Conservation (phyloP, 2,797 vertebrate genomes). For the Gymnopithys bicolor region DNA sequence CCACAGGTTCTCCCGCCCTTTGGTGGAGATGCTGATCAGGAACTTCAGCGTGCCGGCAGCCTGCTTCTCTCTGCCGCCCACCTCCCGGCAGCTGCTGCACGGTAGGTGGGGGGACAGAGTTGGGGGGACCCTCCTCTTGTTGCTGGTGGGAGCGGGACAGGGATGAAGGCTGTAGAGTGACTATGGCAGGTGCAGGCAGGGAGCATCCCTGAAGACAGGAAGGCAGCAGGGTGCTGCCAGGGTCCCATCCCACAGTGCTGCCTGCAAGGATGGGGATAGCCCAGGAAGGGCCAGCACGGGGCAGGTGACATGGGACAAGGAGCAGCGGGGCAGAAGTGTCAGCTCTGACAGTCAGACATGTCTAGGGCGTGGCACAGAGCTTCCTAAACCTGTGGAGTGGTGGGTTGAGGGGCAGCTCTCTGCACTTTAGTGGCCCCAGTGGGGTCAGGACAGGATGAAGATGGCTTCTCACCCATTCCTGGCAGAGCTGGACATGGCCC, state of each 20-base stretch:
- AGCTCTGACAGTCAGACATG: fast-evolving
- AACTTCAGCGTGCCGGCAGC: slow-evolving; percentile 74
- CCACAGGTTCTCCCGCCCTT: slow-evolving; percentile 63
- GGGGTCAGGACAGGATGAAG: neutral
- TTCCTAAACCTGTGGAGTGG: neutral
- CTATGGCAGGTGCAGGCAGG: fast-evolving
- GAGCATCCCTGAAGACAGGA: neutral
- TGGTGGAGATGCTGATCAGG: slow-evolving; percentile 72
- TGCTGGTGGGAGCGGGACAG: neutral
- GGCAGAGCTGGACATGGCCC: slow-evolving; percentile 63
- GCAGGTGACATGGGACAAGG: neutral
- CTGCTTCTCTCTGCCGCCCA: slow-evolving; percentile 76
- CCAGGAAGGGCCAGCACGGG: neutral
- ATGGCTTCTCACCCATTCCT: neutral
- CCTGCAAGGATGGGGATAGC: neutral
- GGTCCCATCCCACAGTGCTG: neutral
- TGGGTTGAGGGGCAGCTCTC: neutral
- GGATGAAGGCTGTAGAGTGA: neutral
- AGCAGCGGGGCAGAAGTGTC: neutral
- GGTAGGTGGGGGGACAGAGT: slow-evolving; percentile 54
- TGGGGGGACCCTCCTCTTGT: neutral
- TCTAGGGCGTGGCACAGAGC: fast-evolving
- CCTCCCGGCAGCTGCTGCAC: slow-evolving; percentile 68
- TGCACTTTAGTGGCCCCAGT: neutral
- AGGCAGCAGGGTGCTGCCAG: neutral